Evolutionary conservation across 23 tunicate genomes (phyloP).

Genomic region (Trididemnum nubilum): DNA sequence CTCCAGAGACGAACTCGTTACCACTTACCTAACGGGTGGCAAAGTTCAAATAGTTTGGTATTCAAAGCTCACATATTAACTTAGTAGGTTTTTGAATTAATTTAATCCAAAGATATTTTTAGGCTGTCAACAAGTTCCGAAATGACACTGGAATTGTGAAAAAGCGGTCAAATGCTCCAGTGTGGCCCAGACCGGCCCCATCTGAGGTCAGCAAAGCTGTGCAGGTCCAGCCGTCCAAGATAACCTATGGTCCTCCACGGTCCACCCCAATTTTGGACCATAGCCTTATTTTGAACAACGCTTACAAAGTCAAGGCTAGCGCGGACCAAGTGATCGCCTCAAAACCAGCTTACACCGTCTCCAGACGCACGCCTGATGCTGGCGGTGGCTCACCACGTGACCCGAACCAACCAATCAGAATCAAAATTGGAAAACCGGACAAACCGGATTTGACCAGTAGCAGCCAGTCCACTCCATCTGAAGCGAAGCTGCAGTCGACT

Average conservation of each 20-base stretch:
- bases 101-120: too few species aligned
- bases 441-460: not conserved
- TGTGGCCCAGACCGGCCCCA: constrained; percentile 95
- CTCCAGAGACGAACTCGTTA: too few species aligned
- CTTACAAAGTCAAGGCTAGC: constrained; percentile 69
- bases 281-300: constrained; percentile 1
- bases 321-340: constrained; percentile 48
- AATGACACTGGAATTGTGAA: constrained; percentile 84
- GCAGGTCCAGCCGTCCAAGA: constrained; percentile 54
- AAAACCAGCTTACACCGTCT: constrained; percentile 19
- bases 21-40: too few species aligned
- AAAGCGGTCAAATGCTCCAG: constrained; percentile 72
- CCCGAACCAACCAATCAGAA: constrained; percentile 65
- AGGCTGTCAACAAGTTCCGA: constrained; percentile 85
- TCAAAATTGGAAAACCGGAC: constrained; percentile 31
- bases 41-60: too few species aligned
- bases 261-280: not conserved
- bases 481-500: constrained; percentile 49
- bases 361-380: constrained; percentile 32
- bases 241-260: constrained; percentile 72
- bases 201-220: constrained; percentile 40
- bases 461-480: constrained; percentile 17
- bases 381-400: constrained; percentile 65
- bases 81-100: too few species aligned
- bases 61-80: too few species aligned